Evolutionary conservation across 1,140 invertebrate genomes (phyloP).

Genomic region (Lucilia cuprina): DNA sequence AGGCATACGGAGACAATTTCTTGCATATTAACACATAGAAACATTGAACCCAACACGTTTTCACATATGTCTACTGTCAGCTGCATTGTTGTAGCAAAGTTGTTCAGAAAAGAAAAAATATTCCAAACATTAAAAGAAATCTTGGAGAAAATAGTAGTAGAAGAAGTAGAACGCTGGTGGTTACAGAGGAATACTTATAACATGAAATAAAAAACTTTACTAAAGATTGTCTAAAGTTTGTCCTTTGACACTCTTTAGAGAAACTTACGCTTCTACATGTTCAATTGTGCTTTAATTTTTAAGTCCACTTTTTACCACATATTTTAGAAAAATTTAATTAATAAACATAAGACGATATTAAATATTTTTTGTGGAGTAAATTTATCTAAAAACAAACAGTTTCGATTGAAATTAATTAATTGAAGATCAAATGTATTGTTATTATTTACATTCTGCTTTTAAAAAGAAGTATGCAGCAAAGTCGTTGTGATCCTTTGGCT

Average conservation of each 20-base stretch:
- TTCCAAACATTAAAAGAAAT: not conserved
- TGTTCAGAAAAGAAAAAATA: conserved; percentile 9
- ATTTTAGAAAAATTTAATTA: not conserved
- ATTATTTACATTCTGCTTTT: no score
- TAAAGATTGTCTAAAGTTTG: conserved; percentile 27
- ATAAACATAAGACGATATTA: not conserved
- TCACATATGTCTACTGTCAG: conserved; percentile 30
- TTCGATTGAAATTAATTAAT: no score
- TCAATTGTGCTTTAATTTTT: not conserved
- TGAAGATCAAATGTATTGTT: no score
- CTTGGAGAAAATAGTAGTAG: not conserved
- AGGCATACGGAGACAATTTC: not conserved
- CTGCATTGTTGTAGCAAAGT: conserved; percentile 33
- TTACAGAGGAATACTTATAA: not conserved
- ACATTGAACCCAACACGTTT: conserved; percentile 31
- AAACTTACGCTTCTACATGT: conserved; percentile 6
- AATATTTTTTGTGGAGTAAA: no score
- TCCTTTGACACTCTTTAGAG: conserved; percentile 27
- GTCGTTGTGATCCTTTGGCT: no score
- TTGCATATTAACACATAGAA: conserved; percentile 30
- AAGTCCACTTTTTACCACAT: no score
- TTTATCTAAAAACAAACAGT: no score
- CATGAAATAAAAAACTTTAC: not conserved
- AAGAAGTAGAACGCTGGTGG: not conserved
- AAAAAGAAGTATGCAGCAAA: no score